phyloP scores from a whole-genome alignment of 30 jellyfish, hydroid and myxozoan genomes.

The Hydractinia echinata region DNA sequence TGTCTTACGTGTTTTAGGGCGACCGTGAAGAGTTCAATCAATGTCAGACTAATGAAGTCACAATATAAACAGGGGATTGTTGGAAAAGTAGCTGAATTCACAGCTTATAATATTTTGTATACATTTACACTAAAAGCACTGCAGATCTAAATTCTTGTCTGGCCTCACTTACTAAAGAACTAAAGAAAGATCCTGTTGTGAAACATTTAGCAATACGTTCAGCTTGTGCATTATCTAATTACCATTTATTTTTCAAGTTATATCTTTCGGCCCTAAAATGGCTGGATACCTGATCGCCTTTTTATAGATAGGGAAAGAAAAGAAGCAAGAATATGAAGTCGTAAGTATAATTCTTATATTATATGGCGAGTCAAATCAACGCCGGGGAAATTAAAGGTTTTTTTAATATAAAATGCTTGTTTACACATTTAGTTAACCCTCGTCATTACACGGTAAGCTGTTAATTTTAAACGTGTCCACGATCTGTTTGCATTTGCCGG shows the following conservation, averaged over 20 bases:
- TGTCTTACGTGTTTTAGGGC: conserved; percentile 49
- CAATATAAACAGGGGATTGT: conserved; percentile 73
- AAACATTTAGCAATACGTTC: conserved; percentile 92
- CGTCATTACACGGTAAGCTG: no score
- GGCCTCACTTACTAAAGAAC: conserved; percentile 76
- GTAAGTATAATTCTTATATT: conserved; percentile 54
- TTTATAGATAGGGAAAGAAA: conserved; percentile 93
- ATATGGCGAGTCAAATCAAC: neutral
- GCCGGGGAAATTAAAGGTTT: no score
- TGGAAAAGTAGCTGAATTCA: conserved; percentile 93
- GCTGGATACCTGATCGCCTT: conserved; percentile 90
- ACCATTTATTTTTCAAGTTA: conserved; percentile 92
- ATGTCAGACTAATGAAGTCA: conserved; percentile 89
- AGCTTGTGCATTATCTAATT: conserved; percentile 95
- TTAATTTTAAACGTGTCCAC: no score
- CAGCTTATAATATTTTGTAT: conserved; percentile 92
- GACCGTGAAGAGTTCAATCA: conserved; percentile 99
- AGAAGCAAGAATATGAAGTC: conserved; percentile 87
- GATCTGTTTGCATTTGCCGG: no score
- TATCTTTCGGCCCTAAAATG: conserved; percentile 91
- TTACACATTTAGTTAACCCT: no score
- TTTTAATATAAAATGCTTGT: no score
- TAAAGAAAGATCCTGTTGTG: conserved; percentile 76
- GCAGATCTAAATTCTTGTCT: conserved; percentile 87
- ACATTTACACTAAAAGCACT: conserved; percentile 86